phyloP scores from a whole-genome alignment of 92 coral and sea anemone species.

The Anthopleura xanthogrammica region DNA sequence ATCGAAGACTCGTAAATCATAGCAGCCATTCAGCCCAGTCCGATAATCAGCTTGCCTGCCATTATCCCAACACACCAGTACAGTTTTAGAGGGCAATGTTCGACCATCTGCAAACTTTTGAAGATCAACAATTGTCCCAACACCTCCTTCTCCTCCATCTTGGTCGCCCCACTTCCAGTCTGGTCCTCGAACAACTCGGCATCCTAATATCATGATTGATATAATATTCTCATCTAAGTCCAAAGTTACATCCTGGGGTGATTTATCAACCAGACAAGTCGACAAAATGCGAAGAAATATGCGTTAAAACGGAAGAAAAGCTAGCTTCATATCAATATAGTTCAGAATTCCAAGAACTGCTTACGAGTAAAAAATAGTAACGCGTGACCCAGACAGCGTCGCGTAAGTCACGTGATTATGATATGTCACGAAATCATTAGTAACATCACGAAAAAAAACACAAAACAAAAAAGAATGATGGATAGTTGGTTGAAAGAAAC shows the following conservation, averaged over 20 bases:
- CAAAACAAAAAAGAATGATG: too few relatives aligned
- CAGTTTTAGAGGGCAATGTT: slow-evolving; percentile 41
- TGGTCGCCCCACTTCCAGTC: slow-evolving; percentile 81
- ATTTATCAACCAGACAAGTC: not conserved
- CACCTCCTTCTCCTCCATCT: slow-evolving; percentile 78
- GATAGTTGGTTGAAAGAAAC: too few relatives aligned
- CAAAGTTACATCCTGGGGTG: not conserved
- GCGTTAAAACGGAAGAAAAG: not conserved
- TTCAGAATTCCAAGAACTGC: not conserved
- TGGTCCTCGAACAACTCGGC: slow-evolving; percentile 84
- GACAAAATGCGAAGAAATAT: not conserved
- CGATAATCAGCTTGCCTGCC: slow-evolving; percentile 70
- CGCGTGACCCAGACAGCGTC: not conserved
- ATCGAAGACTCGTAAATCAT: slow-evolving; percentile 68
- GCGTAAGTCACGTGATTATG: not conserved
- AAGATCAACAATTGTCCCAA: slow-evolving; percentile 72
- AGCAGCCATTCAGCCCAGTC: slow-evolving; percentile 52
- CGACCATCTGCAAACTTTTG: slow-evolving; percentile 30
- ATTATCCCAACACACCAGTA: slow-evolving; percentile 68
- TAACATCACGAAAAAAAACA: not conserved
- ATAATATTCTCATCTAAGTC: not conserved
- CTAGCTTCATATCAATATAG: not conserved
- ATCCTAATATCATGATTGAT: slow-evolving; percentile 26
- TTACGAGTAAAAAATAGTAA: not conserved
- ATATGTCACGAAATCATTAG: not conserved